phyloP scores from a whole-genome alignment of 2,113 vertebrate species.

The Tragulus kanchil region DNA sequence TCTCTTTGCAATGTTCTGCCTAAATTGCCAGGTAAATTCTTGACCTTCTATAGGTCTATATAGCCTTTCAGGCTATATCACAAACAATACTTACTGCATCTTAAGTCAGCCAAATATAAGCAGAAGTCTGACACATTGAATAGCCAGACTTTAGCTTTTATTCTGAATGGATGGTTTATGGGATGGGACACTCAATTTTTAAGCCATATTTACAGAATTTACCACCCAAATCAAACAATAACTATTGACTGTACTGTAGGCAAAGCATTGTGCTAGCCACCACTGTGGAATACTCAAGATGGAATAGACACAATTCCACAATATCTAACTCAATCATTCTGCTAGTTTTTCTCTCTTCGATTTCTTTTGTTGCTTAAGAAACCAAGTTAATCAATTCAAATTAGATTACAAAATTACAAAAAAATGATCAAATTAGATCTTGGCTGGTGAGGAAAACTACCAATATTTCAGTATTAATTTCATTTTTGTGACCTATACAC shows the following conservation, averaged over 20 bases:
- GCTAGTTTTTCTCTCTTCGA: not conserved
- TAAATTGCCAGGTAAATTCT: not conserved
- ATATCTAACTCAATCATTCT: not conserved
- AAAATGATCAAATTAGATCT: not conserved
- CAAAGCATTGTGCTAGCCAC: not conserved
- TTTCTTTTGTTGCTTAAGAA: slow-evolving; percentile 23
- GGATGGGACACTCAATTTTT: not conserved
- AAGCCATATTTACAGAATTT: not conserved
- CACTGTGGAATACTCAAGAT: not conserved
- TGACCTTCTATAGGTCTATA: not conserved
- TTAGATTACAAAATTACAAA: not conserved
- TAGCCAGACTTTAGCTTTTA: not conserved
- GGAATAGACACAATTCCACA: not conserved
- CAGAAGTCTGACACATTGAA: not conserved
- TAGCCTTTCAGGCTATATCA: not conserved
- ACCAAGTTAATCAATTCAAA: not conserved
- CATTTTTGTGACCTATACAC: not conserved
- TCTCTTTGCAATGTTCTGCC: not conserved
- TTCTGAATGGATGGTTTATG: not conserved
- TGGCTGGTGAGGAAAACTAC: not conserved
- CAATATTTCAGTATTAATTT: not conserved
- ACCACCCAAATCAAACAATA: slow-evolving; percentile 16
- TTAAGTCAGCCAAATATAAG: not conserved
- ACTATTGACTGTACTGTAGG: not conserved
- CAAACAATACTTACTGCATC: not conserved